Percentiles rank a stretch among this genome's conserved stretches.
Evolutionary conservation across 2,888 invertebrate genomes (phyloP).

Genomic region (Heteromurus nitidus): DNA sequence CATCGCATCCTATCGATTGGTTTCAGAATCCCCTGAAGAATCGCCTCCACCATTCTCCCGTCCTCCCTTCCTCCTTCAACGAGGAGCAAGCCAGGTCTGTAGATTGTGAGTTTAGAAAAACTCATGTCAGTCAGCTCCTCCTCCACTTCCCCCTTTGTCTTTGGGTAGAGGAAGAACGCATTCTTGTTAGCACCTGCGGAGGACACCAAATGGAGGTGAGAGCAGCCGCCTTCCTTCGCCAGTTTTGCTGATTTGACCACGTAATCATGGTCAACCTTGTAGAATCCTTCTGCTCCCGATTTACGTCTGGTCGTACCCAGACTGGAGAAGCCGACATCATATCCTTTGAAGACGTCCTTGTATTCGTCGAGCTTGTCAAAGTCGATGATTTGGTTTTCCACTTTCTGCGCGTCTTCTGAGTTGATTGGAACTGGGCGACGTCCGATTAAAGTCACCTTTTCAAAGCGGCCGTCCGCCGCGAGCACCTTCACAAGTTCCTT

Average conservation of each 20-base stretch:
- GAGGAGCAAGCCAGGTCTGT: constrained; percentile 71
- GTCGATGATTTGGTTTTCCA: constrained; percentile 77
- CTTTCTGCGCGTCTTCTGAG: constrained; percentile 63
- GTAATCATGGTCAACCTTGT: constrained; percentile 78
- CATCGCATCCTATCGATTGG: constrained; percentile 72
- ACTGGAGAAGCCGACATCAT: constrained; percentile 77
- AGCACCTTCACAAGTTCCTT: constrained; percentile 76
- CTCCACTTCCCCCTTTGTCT: constrained; percentile 76
- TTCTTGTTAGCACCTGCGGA: constrained; percentile 77
- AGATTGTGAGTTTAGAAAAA: constrained; percentile 73
- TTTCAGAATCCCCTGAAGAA: constrained; percentile 66
- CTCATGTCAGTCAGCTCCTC: constrained; percentile 70
- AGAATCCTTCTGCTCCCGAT: constrained; percentile 77
- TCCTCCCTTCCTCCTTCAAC: constrained; percentile 73
- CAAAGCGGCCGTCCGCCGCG: constrained; percentile 74
- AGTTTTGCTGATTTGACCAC: constrained; percentile 76
- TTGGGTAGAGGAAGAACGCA: constrained; percentile 76
- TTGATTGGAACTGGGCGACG: constrained; percentile 75
- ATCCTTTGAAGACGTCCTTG: constrained; percentile 75
- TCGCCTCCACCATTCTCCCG: constrained; percentile 69
- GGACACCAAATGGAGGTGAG: constrained; percentile 77
- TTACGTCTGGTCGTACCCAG: constrained; percentile 78
- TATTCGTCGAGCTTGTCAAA: constrained; percentile 77
- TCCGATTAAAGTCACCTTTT: constrained; percentile 76
- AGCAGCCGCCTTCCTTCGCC: constrained; percentile 76